Evolutionary conservation across 2,113 vertebrate species (phyloP), one percentile per base, ranked within the genome.

Genomic region (Phalacrocorax aristotelis): DNA sequence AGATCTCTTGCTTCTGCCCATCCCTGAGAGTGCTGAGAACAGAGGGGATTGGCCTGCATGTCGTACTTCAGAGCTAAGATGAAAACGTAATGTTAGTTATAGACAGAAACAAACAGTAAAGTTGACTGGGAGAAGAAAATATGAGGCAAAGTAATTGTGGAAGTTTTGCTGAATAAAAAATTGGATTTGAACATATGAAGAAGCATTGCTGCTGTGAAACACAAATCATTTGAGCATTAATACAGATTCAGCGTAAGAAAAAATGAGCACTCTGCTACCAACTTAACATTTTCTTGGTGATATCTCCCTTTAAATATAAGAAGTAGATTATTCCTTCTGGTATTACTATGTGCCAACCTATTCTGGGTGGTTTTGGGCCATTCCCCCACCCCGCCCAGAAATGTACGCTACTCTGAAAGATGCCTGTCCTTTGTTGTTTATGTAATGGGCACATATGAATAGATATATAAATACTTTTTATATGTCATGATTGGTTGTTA

Each of bases 371-470:
- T 44, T 44, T 65, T 42, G 61, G 58, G 19, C 70, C 22, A 9
- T 15, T 19, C 9, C 38, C 40, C 55, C 44, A 15, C 44, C 44
- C 44, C 29, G 29, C 32, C 4, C 6, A 68, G 44, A 74, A 93
- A 27, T 0, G 0, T 1, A 2, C 46, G n/a, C n/a, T 71, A 0
- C 32, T 93, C 26, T 62, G 44, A 32, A 48, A 72, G 51, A 46
- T 54, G 25, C 29, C 62, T 86, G 38, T n/a, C 29, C 17, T 71
- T 85, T 49, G 22, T 44, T 95, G 75, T 87, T 3, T 62, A 11
- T n/a, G 19, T 23, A 4, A 79, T 55, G 21, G 27, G 58, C 32
- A n/a, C 11, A 3, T 38, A 44, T 12, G 18, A 92, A 75, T 40
- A 87, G 52, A 49, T 79, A 21, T 8, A 64, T 44, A 90, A 95